Percentiles rank a stretch among this genome's conserved stretches.
Evolutionary conservation across 2,113 vertebrate species (phyloP).

Genomic region (Erpornis zantholeuca): DNA sequence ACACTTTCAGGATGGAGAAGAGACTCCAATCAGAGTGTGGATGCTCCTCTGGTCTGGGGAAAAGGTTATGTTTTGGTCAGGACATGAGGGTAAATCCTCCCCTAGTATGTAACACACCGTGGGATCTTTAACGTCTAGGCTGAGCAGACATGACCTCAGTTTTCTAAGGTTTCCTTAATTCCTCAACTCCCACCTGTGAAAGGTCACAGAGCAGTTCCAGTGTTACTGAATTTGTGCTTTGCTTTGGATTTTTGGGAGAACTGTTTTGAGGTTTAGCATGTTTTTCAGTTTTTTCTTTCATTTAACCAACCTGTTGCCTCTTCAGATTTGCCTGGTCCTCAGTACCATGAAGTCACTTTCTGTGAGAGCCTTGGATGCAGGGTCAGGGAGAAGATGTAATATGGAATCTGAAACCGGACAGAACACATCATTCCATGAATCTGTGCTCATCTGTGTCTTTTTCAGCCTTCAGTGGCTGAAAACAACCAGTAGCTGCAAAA

Average conservation of each 20-base stretch:
- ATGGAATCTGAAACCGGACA: not conserved
- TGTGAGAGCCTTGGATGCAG: not conserved
- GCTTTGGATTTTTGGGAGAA: not conserved
- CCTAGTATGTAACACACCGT: not conserved
- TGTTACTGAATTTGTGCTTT: not conserved
- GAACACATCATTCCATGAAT: not conserved
- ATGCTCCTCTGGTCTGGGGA: not conserved
- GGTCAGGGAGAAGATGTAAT: not conserved
- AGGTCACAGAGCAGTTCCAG: not conserved
- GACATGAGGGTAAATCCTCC: not conserved
- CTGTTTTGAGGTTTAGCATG: not conserved
- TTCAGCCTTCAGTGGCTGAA: not conserved
- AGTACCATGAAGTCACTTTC: not conserved
- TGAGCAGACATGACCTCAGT: constrained; percentile 43
- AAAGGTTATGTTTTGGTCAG: not conserved
- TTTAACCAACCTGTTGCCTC: not conserved
- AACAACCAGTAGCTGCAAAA: not conserved
- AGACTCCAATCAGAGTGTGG: not conserved
- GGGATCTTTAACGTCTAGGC: not conserved
- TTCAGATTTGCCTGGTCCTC: not conserved
- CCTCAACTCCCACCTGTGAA: constrained; percentile 16
- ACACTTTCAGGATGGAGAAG: not conserved
- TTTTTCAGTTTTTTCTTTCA: not conserved
- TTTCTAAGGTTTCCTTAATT: constrained; percentile 29
- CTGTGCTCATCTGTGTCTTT: not conserved